A percentile compares a stretch with the other conserved stretches of the same genome.
Evolutionary conservation across 2,113 vertebrate species (phyloP).

Genomic region (Epinephelus fuscoguttatus): DNA sequence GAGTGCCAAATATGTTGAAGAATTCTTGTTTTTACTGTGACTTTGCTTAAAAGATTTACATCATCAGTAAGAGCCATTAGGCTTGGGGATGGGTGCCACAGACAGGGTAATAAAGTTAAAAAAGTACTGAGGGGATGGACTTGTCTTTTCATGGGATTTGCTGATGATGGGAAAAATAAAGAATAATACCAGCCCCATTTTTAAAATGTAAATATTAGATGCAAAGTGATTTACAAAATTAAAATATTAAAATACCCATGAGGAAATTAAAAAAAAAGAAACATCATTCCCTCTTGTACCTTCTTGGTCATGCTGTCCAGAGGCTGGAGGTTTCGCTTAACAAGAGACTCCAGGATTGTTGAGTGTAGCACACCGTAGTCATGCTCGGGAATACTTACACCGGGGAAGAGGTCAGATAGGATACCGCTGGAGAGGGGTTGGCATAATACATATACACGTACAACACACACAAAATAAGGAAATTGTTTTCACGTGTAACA

Average conservation of each 20-base stretch:
- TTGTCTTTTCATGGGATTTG: not conserved
- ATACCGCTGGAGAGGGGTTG: constrained; percentile 84
- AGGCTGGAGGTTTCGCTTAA: constrained; percentile 84
- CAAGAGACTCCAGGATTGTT: constrained; percentile 86
- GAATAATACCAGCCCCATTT: not conserved
- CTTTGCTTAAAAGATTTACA: too few species aligned
- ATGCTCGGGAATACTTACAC: constrained; percentile 89
- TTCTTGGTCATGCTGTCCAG: constrained; percentile 87
- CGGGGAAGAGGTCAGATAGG: constrained; percentile 92
- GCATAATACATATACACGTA: not conserved
- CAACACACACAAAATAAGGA: not conserved
- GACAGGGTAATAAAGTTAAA: too few species aligned
- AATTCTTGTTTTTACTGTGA: too few species aligned
- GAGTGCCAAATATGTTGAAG: too few species aligned
- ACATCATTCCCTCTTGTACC: constrained; percentile 41
- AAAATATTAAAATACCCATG: not conserved
- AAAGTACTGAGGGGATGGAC: not conserved
- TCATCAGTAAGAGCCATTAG: too few species aligned
- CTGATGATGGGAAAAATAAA: not conserved
- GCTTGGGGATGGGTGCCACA: too few species aligned
- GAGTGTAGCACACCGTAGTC: constrained; percentile 90
- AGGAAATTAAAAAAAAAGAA: not conserved
- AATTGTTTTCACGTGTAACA: not conserved
- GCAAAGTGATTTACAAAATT: not conserved
- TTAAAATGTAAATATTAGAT: not conserved